Base-by-base conservation (phyloP, 2,888 invertebrate genomes). In the Flabesymbios commensalis region DNA sequence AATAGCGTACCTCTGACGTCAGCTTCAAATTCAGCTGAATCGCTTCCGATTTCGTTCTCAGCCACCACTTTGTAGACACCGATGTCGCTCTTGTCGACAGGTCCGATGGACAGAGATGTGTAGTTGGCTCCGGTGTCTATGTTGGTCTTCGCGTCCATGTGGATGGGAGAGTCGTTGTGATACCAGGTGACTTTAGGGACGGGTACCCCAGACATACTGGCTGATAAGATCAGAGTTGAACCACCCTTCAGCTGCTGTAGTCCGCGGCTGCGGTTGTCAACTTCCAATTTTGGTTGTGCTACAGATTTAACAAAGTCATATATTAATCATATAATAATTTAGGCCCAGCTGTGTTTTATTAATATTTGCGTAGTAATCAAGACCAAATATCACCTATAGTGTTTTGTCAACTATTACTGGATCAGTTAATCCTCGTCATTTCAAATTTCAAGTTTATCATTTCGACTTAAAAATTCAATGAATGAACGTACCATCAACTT, bases 1-100 rank as follows among this genome's bases (percentile, higher is more conserved):
- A 10, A 36, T 36, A 29, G 32, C 57, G 55, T 33, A 70, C 68
- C 71, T 51, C 58, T 64, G 28, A 72, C 63, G 10, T 48, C 48
- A 48, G 67, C 68, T 10, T 53, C 42, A 51, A 71, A 65, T 26
- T 52, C 57, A 10, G 59, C 63, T 10, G 14, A 19, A 52, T 65
- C 70, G 70, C 90, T 90, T 43, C 94, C 94, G 73, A 90, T 90
- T 56, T 89, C 54, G 57, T 74, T 74, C 22, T 62, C 65, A 2
- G 65, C 73, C 26, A 62, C 57, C 14, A 73, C 59, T 22, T 58
- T 65, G 61, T 73, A 74, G 7, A 42, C 36, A 14, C 73, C 74
- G 7, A 67, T 33, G 36, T 61, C 54, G 14, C 32, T 52, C 32
- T 29, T 54, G 39, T 42, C 41, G 22, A 29, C 36, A 29, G 59